A percentile compares a stretch with the other conserved stretches of the same genome.
These are phyloP conservation scores for Criorhina ranunculi DNA, from an alignment of 2,888 invertebrate genomes.

Conservation along the genomic window DNA sequence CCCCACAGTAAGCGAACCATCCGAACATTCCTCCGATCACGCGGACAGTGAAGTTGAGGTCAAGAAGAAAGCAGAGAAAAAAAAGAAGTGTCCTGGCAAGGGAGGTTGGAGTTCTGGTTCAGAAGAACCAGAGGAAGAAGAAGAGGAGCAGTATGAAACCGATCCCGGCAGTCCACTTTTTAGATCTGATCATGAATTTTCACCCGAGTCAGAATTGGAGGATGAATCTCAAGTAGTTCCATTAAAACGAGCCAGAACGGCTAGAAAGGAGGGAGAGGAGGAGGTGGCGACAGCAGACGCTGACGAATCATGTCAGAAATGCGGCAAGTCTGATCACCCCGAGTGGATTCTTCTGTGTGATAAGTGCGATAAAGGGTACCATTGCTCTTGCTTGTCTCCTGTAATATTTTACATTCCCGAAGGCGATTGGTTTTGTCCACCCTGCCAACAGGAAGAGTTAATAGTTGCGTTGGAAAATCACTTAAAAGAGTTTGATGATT, in stretches of 20 bases:
- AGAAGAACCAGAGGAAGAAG: slow-evolving; percentile 85
- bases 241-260: slow-evolving; percentile 92
- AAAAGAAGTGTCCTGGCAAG: slow-evolving; percentile 82
- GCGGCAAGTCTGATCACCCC: slow-evolving; percentile 96
- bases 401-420: slow-evolving; percentile 97
- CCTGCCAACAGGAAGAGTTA: slow-evolving; percentile 95
- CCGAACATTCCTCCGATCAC: slow-evolving; percentile 80
- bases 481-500: slow-evolving; percentile 91
- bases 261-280: slow-evolving; percentile 89
- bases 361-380: slow-evolving; percentile 98
- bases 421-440: slow-evolving; percentile 99
- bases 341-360: slow-evolving; percentile 99
- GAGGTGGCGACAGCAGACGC: slow-evolving; percentile 79
- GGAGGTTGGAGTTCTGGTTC: slow-evolving; percentile 84
- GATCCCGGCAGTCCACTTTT: slow-evolving; percentile 86
- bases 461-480: slow-evolving; percentile 90
- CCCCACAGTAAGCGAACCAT: slow-evolving; percentile 81
- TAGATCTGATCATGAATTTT: slow-evolving; percentile 96
- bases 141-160: slow-evolving; percentile 85
- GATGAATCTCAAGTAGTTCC: slow-evolving; percentile 88
- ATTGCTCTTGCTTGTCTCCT: slow-evolving; percentile 97
- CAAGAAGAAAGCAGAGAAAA: slow-evolving; percentile 83
- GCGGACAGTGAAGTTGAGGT: slow-evolving; percentile 82
- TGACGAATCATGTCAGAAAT: slow-evolving; percentile 93
- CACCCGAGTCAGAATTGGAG: slow-evolving; percentile 94